Conservation (phyloP, 2,113 vertebrate genomes). For the Bucco capensis region DNA sequence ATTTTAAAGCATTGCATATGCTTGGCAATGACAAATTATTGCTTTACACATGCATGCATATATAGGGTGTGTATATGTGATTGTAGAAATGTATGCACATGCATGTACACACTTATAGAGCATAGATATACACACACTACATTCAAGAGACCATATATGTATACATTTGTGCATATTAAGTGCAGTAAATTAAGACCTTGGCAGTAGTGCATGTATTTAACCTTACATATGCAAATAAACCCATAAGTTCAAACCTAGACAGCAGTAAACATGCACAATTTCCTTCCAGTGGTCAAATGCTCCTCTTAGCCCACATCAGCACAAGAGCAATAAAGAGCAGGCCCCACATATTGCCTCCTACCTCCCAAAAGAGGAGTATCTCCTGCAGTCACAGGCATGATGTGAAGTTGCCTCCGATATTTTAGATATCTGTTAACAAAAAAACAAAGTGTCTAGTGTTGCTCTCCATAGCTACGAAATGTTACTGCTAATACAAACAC, state of each 20-base stretch:
- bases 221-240: not conserved
- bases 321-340: not conserved
- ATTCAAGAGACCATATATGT: not conserved
- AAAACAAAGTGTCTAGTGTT: not conserved
- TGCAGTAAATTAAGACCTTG: not conserved
- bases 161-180: not conserved
- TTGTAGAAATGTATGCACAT: not conserved
- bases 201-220: not conserved
- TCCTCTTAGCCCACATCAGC: not conserved
- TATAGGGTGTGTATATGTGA: not conserved
- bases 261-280: not conserved
- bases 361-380: rapidly evolving
- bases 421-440: not conserved
- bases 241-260: not conserved
- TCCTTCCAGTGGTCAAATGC: not conserved
- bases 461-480: not conserved
- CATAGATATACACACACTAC: not conserved
- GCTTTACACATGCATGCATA: not conserved
- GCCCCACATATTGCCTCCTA: not conserved
- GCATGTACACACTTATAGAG: not conserved
- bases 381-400: not conserved
- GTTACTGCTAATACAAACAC: not conserved
- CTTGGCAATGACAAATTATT: not conserved
- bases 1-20: not conserved
- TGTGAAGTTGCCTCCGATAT: not conserved